Base-by-base conservation (phyloP, 2,797 vertebrate genomes). In the Taenioides sp. region DNA sequence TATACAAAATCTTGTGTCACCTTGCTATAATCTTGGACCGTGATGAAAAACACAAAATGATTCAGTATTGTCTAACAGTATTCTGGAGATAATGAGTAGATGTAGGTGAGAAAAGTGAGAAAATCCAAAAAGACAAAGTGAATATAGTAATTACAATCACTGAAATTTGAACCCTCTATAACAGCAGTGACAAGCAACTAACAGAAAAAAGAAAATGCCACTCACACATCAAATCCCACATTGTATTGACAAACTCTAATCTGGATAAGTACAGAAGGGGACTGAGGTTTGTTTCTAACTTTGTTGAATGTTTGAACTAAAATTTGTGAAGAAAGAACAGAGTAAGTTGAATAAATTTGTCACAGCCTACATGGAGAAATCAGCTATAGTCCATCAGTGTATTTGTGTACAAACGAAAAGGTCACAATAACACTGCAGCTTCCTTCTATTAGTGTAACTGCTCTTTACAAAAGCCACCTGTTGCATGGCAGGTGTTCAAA, bases 211-310 rank as follows among this genome's bases (percentile, higher is more conserved):
- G 17, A n/a, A 54, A 22, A 28, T 10, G 71, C 27, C 65, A 61
- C 58, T 59, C 57, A 57, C 55, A 12, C 55, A 63, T 64, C 52
- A 37, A 49, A 34, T 70, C 61, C 73, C 75, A 16, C 70, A 23
- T 62, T 12, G n/a, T 69, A 71, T 65, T 65, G 63, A 28, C 52
- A 57, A 49, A 31, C 23, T 60, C 63, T 78, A 58, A 80, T 72
- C 47, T 70, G 62, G 31, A 22, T 31, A 60, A 25, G 22, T 20
- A 52, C 17, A 47, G 31, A 14, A 59, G 52, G 28, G 49, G 74
- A 72, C 37, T 43, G 37, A 2, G 16, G 58, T 25, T 25, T 37
- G 23, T n/a, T 12, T 64, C 12, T 43, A 37, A 25, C 37, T 64
- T 10, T 40, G 17, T 61, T 61, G 25, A 9, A 10, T 9, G 2